phyloP scores from a whole-genome alignment of 2,113 vertebrate genomes.

The Thamnophis sirtalis region DNA sequence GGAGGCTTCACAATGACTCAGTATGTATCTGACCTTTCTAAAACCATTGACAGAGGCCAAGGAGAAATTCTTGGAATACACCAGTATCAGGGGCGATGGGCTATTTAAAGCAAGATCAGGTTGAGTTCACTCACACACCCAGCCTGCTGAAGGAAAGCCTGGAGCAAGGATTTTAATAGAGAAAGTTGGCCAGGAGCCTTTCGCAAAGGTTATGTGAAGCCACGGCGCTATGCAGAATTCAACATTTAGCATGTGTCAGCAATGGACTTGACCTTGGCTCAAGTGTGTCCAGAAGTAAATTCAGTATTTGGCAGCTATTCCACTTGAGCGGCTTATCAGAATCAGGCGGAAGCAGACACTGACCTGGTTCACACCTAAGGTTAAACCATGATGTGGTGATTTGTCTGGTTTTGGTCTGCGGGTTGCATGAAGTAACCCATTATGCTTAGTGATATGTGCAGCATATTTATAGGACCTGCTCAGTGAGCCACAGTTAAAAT shows the following conservation, averaged over 20 bases:
- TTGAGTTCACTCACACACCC: neutral
- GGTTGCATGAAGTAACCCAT: neutral
- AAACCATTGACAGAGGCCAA: neutral
- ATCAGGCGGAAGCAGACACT: neutral
- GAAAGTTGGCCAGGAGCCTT: neutral
- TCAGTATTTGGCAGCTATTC: neutral
- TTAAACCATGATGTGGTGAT: neutral
- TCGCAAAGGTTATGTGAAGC: neutral
- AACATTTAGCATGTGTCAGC: neutral
- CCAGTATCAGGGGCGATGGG: neutral
- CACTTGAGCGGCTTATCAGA: neutral
- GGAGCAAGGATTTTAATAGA: neutral
- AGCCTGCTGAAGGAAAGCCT: neutral
- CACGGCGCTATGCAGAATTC: neutral
- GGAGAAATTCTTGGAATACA: neutral
- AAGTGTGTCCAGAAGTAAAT: neutral
- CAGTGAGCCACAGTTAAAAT: neutral
- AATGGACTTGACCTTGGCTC: neutral
- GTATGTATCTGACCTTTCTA: neutral
- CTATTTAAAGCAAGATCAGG: neutral
- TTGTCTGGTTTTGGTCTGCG: neutral
- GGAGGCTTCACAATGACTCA: neutral
- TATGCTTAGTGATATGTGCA: neutral
- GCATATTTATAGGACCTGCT: neutral
- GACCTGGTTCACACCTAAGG: neutral